A percentile compares a stretch with the other conserved stretches of the same genome.
Conservation (phyloP, 2,888 invertebrate species). For the Lasioglossum lativentre region DNA sequence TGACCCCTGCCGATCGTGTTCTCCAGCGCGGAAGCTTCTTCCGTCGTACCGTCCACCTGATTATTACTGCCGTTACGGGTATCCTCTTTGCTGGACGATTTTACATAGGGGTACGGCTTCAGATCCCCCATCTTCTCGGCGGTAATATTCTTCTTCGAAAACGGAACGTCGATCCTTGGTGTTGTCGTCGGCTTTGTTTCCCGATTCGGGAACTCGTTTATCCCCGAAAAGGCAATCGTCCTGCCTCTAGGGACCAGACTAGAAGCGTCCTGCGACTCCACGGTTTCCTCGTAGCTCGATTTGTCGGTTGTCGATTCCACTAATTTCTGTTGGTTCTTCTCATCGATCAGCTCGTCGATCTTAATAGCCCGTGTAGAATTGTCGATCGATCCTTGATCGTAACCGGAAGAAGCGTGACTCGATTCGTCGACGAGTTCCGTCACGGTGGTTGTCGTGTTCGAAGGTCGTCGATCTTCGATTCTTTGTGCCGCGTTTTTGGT, state of each 20-base stretch:
- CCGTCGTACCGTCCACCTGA: conserved; percentile 47
- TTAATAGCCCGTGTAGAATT: background rate
- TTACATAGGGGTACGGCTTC: conserved; percentile 77
- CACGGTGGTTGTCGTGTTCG: conserved; percentile 5
- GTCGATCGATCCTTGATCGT: background rate
- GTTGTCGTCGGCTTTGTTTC: conserved; percentile 47
- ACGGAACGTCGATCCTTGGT: conserved; percentile 19
- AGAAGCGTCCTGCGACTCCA: background rate
- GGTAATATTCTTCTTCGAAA: conserved; percentile 40
- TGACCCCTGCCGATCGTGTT: conserved; percentile 75
- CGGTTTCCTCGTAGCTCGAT: background rate
- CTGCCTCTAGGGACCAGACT: conserved; percentile 70
- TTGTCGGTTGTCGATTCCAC: conserved; percentile 20
- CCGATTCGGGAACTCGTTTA: conserved; percentile 66
- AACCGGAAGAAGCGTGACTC: background rate
- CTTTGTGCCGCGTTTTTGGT: conserved; percentile 63
- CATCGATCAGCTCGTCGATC: background rate
- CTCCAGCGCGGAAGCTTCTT: conserved; percentile 74
- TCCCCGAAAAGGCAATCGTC: conserved; percentile 73
- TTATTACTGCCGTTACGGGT: conserved; percentile 12
- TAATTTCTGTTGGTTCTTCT: background rate
- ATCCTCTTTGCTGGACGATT: conserved; percentile 40
- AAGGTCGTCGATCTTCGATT: conserved; percentile 39
- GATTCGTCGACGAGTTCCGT: background rate
- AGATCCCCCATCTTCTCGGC: conserved; percentile 46